These are phyloP conservation scores for Spea multiplicata DNA, from an alignment of 2,113 vertebrate species.

Conservation along the genomic window DNA sequence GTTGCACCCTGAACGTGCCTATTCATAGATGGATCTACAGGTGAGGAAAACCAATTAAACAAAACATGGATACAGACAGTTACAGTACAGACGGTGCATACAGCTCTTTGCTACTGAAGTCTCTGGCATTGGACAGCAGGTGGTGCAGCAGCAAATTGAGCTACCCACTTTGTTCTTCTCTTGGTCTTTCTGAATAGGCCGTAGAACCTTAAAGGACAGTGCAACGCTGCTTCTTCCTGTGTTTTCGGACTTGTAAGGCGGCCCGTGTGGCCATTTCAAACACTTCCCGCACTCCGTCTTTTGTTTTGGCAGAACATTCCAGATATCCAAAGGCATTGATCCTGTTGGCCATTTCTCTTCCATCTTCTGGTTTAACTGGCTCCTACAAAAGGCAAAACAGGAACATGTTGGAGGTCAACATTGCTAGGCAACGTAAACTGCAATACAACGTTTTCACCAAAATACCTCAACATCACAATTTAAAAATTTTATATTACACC, in stretches of 20 bases:
- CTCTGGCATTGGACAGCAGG: conserved; percentile 34
- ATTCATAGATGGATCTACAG: conserved; percentile 20
- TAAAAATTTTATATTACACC: too few species aligned
- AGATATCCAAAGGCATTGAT: conserved; percentile 96
- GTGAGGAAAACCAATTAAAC: conserved; percentile 29
- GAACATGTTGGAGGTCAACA: too few species aligned
- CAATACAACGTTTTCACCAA: too few species aligned
- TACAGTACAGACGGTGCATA: conserved; percentile 45
- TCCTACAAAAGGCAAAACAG: conserved; percentile 67
- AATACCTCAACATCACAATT: too few species aligned
- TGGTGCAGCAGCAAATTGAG: conserved; percentile 34
- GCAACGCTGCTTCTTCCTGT: conserved; percentile 82
- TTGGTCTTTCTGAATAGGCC: conserved; percentile 19
- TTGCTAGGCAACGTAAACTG: too few species aligned
- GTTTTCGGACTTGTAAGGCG: conserved; percentile 91
- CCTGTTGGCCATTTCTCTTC: conserved; percentile 94
- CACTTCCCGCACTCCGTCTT: conserved; percentile 94
- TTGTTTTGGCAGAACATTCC: conserved; percentile 97
- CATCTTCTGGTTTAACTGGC: conserved; percentile 90
- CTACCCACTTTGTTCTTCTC: conserved; percentile 40
- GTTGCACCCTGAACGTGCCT: conserved; percentile 10
- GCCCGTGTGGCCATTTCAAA: conserved; percentile 97
- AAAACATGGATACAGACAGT: conserved; percentile 41
- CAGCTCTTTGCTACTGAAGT: conserved; percentile 43
- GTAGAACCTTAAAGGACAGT: conserved; percentile 75